A percentile compares a stretch with the other conserved stretches of the same genome.
Conservation (phyloP, 1,140 invertebrate genomes). For the Drosophila auraria region DNA sequence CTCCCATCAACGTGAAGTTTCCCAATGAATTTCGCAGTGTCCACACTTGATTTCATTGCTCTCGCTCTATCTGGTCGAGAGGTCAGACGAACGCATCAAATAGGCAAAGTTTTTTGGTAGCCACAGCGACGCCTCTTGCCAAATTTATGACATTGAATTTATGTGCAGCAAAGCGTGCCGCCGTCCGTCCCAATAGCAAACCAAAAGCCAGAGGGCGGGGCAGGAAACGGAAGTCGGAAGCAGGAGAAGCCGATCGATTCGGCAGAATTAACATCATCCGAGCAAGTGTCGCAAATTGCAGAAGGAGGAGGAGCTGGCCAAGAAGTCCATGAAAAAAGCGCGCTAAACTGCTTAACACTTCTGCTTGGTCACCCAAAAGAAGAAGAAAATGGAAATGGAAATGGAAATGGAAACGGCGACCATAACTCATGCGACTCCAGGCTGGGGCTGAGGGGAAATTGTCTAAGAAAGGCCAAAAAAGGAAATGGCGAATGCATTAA, state of each 20-base stretch:
- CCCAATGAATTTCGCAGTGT: background rate
- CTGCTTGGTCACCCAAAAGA: slow-evolving; percentile 71
- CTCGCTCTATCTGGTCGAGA: slow-evolving; percentile 32
- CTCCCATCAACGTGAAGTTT: background rate
- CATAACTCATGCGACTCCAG: slow-evolving; percentile 68
- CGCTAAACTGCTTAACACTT: slow-evolving; percentile 82
- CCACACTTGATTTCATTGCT: slow-evolving; percentile 36
- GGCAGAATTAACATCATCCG: slow-evolving; percentile 24
- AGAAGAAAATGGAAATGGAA: slow-evolving; percentile 49
- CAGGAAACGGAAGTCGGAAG: slow-evolving; percentile 14
- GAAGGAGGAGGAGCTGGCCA: slow-evolving; percentile 9
- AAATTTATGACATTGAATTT: slow-evolving; percentile 78
- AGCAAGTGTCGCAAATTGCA: slow-evolving; percentile 39
- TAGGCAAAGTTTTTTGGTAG: slow-evolving; percentile 69
- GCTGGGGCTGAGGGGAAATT: slow-evolving; percentile 34
- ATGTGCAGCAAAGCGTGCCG: slow-evolving; percentile 72
- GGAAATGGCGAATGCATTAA: slow-evolving; percentile 80
- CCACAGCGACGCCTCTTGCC: slow-evolving; percentile 63
- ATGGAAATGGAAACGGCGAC: slow-evolving; percentile 48
- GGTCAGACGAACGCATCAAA: slow-evolving; percentile 65
- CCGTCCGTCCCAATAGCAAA: slow-evolving; percentile 2
- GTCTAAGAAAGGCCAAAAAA: slow-evolving; percentile 76
- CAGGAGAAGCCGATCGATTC: slow-evolving; percentile 17
- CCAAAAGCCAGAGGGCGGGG: slow-evolving; percentile 18
- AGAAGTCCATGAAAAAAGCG: slow-evolving; percentile 59